phyloP scores from a whole-genome alignment of 1,140 invertebrate species.

The Tetraneura akinire region DNA sequence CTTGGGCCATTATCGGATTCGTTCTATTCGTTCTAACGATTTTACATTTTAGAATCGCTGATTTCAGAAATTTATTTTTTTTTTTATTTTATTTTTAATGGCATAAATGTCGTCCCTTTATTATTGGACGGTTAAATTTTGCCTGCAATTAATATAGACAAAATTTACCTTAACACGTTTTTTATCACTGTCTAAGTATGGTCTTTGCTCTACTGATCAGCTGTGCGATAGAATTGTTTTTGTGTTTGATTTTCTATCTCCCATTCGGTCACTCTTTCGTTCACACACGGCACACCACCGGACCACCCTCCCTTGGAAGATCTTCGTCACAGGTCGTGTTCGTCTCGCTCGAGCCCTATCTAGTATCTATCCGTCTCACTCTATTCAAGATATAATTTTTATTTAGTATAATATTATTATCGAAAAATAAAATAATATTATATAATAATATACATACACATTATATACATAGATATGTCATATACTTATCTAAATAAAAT shows the following conservation, averaged over 20 bases:
- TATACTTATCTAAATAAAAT: not conserved
- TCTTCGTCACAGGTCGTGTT: not conserved
- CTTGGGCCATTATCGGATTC: too few species aligned
- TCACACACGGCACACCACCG: too few species aligned
- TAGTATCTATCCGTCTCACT: not conserved
- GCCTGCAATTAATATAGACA: too few species aligned
- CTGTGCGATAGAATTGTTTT: constrained; percentile 30
- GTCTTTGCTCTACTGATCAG: constrained; percentile 28
- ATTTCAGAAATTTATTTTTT: too few species aligned
- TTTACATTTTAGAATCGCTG: too few species aligned
- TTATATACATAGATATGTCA: too few species aligned
- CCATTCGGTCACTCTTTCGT: not conserved
- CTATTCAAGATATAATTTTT: constrained; percentile 37
- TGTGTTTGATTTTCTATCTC: constrained; percentile 42
- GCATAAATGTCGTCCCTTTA: too few species aligned
- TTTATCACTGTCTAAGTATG: constrained; percentile 12
- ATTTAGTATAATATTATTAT: constrained; percentile 1
- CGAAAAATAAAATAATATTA: not conserved
- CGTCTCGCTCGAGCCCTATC: constrained; percentile 11
- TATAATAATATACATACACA: too few species aligned
- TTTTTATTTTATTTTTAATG: too few species aligned
- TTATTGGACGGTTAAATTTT: too few species aligned
- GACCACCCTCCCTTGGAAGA: not conserved
- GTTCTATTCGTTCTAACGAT: too few species aligned
- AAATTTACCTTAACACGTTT: too few species aligned